A percentile compares a stretch with the other conserved stretches of the same genome.
Evolutionary conservation across 2,113 vertebrate species (phyloP).

Genomic region (Origma solitaria): DNA sequence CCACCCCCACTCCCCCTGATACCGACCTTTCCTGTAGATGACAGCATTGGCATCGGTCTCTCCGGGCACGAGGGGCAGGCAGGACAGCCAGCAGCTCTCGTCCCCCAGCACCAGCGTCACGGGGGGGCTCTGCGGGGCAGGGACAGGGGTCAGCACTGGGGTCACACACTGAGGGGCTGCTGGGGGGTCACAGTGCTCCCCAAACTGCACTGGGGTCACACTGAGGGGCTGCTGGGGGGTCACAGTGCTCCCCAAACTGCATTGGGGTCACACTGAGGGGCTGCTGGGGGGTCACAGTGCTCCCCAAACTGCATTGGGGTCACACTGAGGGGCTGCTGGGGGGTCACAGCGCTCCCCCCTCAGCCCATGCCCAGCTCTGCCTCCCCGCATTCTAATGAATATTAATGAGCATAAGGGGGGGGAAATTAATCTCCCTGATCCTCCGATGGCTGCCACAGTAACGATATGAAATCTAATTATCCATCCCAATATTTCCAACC

Average conservation of each 20-base stretch:
- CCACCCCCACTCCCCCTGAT: accelerated
- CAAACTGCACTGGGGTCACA: background rate
- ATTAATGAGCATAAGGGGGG: conserved; percentile 79
- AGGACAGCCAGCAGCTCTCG: conserved; percentile 82
- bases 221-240: too few species aligned
- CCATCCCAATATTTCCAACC: conserved; percentile 91
- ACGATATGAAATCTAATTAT: conserved; percentile 99
- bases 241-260: background rate
- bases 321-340: background rate
- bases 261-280: background rate
- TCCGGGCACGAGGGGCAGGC: conserved; percentile 72
- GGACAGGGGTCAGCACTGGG: background rate
- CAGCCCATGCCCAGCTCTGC: background rate
- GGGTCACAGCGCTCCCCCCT: accelerated
- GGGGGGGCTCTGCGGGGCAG: conserved; percentile 17
- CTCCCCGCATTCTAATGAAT: conserved; percentile 84
- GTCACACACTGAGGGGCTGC: background rate
- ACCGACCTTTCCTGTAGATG: conserved; percentile 86
- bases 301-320: background rate
- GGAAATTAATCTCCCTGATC: conserved; percentile 95
- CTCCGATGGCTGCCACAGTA: conserved; percentile 85
- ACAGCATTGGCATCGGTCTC: conserved; percentile 75
- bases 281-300: background rate
- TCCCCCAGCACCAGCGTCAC: conserved; percentile 79
- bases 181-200: background rate